Evolutionary conservation across 2,797 vertebrate genomes (phyloP).

Genomic region (Mormyrops attenuatus): DNA sequence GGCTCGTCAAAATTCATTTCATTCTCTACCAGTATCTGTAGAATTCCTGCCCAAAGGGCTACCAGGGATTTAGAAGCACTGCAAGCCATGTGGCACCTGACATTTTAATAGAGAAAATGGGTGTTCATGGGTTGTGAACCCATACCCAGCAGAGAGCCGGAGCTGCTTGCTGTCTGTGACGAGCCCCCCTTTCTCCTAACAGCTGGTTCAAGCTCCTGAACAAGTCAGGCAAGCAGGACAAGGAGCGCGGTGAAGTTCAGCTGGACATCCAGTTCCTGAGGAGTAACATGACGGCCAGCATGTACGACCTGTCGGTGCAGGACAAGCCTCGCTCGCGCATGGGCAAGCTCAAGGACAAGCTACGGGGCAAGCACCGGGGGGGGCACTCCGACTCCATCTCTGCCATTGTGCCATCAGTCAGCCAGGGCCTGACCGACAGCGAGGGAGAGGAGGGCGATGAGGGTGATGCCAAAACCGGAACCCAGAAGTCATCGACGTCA

Average conservation of each 20-base stretch:
- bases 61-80: not conserved
- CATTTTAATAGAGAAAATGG: not conserved
- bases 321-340: constrained; percentile 81
- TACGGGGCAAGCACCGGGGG: constrained; percentile 79
- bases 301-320: constrained; percentile 85
- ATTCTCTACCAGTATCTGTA: not conserved
- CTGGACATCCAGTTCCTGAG: constrained; percentile 88
- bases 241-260: constrained; percentile 86
- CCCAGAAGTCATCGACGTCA: constrained; percentile 76
- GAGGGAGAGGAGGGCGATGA: constrained; percentile 65
- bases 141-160: not conserved
- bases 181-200: constrained; percentile 9
- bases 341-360: constrained; percentile 89
- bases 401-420: constrained; percentile 54
- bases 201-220: constrained; percentile 88
- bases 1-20: not conserved
- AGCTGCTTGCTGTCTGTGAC: not conserved
- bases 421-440: constrained; percentile 73
- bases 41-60: not conserved
- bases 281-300: constrained; percentile 91
- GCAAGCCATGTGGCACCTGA: not conserved
- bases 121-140: not conserved
- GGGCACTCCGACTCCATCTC: constrained; percentile 60
- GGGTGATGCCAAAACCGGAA: constrained; percentile 11
- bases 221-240: constrained; percentile 82